Percentiles rank a stretch among this genome's conserved stretches.
phyloP scores from a whole-genome alignment of 2,888 invertebrate genomes.

The Drosophila crucigera region DNA sequence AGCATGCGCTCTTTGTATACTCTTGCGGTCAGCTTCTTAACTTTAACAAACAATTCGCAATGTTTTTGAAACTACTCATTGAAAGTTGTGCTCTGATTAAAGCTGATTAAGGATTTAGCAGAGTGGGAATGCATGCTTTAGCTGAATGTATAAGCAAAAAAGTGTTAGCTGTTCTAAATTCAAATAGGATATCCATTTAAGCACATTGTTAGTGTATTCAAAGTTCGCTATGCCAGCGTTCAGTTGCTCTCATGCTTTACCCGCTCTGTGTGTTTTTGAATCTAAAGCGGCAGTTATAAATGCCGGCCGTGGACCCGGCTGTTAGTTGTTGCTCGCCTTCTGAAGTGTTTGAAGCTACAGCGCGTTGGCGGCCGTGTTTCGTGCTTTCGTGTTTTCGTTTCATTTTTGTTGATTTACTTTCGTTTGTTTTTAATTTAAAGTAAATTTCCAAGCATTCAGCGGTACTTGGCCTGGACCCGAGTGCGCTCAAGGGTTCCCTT shows the following conservation, averaged over 20 bases:
- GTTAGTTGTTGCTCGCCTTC: constrained; percentile 68
- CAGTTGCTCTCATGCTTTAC: constrained; percentile 25
- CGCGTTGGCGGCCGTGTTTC: constrained; percentile 66
- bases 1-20: constrained; percentile 54
- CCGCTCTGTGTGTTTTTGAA: constrained; percentile 54
- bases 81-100: background rate
- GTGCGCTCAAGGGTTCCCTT: constrained; percentile 40
- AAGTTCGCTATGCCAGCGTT: background rate
- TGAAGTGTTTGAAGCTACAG: constrained; percentile 69
- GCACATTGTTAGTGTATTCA: constrained; percentile 22
- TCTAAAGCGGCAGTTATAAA: constrained; percentile 62
- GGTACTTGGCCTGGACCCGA: constrained; percentile 44
- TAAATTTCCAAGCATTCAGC: constrained; percentile 60
- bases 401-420: constrained; percentile 78
- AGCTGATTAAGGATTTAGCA: background rate
- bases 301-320: constrained; percentile 59
- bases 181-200: background rate
- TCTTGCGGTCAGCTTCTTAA: background rate
- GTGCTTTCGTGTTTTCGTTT: constrained; percentile 71
- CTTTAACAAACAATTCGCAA: background rate
- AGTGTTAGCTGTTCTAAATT: background rate
- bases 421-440: constrained; percentile 78
- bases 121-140: too few species aligned
- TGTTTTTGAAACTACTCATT: background rate
- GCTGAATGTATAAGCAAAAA: background rate